Evolutionary conservation across 2,888 invertebrate genomes (phyloP).

Genomic region (Exephanes ischioxanthus): DNA sequence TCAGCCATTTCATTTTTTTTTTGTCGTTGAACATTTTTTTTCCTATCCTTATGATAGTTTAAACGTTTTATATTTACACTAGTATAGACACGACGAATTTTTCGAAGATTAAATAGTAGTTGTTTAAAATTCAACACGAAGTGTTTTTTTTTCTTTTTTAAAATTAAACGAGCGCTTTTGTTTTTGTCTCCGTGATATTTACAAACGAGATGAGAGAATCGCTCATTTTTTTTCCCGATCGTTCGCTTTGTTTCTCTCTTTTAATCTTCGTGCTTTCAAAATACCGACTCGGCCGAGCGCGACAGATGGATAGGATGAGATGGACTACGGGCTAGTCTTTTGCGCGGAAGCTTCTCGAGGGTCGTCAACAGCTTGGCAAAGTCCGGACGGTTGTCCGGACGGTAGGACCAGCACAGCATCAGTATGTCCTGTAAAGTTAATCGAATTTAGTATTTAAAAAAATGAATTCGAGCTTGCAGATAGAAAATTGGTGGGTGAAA

Average conservation of each 20-base stretch:
- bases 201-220: slow-evolving; percentile 29
- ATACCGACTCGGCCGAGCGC: slow-evolving; percentile 98
- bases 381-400: slow-evolving; percentile 94
- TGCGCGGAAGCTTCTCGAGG: slow-evolving; percentile 97
- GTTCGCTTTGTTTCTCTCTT: slow-evolving; percentile 15
- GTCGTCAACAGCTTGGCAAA: slow-evolving; percentile 94
- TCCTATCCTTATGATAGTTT: neutral
- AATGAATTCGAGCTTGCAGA: neutral
- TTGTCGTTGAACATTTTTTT: slow-evolving; percentile 1
- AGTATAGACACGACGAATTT: slow-evolving; percentile 51
- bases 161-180: neutral
- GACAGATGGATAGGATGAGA: slow-evolving; percentile 99
- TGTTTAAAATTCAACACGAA: slow-evolving; percentile 17
- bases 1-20: neutral
- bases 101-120: slow-evolving; percentile 54
- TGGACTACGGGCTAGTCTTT: slow-evolving; percentile 97
- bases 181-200: slow-evolving; percentile 1
- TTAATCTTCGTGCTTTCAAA: slow-evolving; percentile 86
- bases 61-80: slow-evolving; percentile 50
- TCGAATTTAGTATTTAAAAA: neutral
- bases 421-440: slow-evolving; percentile 93
- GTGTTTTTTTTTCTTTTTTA: neutral
- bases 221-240: slow-evolving; percentile 3
- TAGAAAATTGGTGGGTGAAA: neutral
- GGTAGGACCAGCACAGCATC: slow-evolving; percentile 98